These are phyloP conservation scores for Gouania willdenowi DNA, from an alignment of 2,797 vertebrate genomes.

Conservation along the genomic window DNA sequence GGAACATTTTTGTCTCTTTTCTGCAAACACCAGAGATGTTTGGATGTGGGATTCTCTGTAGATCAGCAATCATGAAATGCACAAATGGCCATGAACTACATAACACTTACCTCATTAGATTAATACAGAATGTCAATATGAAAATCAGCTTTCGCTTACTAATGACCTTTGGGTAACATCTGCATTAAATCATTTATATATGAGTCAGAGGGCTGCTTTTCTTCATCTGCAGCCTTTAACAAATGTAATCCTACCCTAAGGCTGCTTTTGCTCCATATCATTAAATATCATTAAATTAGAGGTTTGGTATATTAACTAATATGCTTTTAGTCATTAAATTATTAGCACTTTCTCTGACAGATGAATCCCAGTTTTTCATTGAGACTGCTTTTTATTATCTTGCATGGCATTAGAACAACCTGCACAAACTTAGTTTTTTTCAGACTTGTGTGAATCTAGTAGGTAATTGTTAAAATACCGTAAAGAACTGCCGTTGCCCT, in stretches of 20 bases:
- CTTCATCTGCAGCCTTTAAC: slow-evolving; percentile 22
- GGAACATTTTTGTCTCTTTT: too few relatives aligned
- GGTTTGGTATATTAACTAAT: slow-evolving; percentile 54
- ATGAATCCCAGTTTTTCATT: slow-evolving; percentile 31
- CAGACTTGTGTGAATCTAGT: slow-evolving; percentile 22
- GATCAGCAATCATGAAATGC: too few relatives aligned
- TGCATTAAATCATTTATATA: slow-evolving; percentile 43
- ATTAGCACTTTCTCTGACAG: slow-evolving; percentile 33
- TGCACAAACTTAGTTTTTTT: slow-evolving; percentile 30
- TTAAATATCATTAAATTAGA: slow-evolving; percentile 56
- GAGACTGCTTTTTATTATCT: slow-evolving; percentile 19
- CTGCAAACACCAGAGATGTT: too few relatives aligned
- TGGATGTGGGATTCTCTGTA: too few relatives aligned
- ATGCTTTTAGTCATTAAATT: slow-evolving; percentile 55
- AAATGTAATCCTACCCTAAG: slow-evolving; percentile 36
- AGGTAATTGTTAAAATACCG: slow-evolving; percentile 6
- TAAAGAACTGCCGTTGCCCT: slow-evolving; percentile 2
- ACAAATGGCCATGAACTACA: too few relatives aligned
- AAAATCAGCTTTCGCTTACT: slow-evolving; percentile 26
- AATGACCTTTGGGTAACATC: slow-evolving; percentile 52
- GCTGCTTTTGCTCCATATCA: slow-evolving; percentile 35
- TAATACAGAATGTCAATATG: slow-evolving; percentile 25
- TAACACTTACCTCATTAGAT: too few relatives aligned
- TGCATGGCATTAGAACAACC: slow-evolving; percentile 15
- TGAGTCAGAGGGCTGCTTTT: slow-evolving; percentile 28